Evolutionary conservation across 2,113 vertebrate species (phyloP), one percentile per base, ranked within the genome.

Genomic region (Oreochromis niloticus): DNA sequence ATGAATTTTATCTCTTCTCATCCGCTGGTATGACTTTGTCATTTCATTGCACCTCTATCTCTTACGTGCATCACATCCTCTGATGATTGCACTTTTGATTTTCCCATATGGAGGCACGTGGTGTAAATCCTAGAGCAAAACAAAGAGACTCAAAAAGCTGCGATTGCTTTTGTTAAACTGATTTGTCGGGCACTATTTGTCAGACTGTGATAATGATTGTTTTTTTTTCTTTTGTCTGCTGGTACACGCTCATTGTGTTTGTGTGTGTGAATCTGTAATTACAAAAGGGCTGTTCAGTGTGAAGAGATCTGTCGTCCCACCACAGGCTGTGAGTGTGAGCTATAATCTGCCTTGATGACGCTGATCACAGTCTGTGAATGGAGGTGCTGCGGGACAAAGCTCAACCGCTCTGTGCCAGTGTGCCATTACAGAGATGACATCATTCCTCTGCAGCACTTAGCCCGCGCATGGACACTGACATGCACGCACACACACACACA

Each of bases 401-500:
- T 88, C 81, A 86, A 39, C 81, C 55, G 80, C 93, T 94, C 91
- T 90, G 88, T 92, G 88, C 89, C 92, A 90, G 93, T 93, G 92
- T 94, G 93, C 92, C 89, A 92, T 94, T 95, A 96, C 92, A 95
- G 90, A 57, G 94, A 95, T 96, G 94, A 96, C 95, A 95, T 96
- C 95, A 95, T 94, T 91, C 89, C 90, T 95, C 95, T 95, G 95
- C 95, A 95, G 92, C 92, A 95, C 92, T 95, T 93, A 92, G 84
- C 73, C 41, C 34, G 61, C 86, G 32, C 86, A 85, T 81, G 80
- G 80, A 91, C 89, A 57, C 91, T 27, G 85, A 82, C 75, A 71
- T 83, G 57, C 83, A 59, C 54, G 9, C 86, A 48, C 81, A 75
- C 54, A 9, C 87, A 55, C 56, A 68, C 55, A 55, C 82, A 84